Conservation (phyloP, 2,888 invertebrate species). For the Barypeithes pellucidus region DNA sequence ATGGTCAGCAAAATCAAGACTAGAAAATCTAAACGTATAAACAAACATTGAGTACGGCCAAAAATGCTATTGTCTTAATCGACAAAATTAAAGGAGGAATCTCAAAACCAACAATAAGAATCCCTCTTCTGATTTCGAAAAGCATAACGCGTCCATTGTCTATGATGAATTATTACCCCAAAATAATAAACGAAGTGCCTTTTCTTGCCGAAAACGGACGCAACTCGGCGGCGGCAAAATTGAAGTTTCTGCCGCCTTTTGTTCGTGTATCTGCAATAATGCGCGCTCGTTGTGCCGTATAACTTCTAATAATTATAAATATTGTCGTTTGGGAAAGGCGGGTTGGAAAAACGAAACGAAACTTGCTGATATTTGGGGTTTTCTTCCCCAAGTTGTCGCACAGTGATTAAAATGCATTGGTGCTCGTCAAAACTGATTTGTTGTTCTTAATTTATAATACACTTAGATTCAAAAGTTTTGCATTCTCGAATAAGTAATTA, state of each 20-base stretch:
- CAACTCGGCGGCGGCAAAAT: slow-evolving; percentile 25
- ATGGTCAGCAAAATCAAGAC: no score
- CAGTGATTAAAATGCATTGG: background rate
- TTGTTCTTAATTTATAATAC: no score
- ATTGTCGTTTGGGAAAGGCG: slow-evolving; percentile 44
- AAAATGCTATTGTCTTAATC: slow-evolving; percentile 34
- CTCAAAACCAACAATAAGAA: slow-evolving; percentile 40
- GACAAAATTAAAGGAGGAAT: slow-evolving; percentile 49
- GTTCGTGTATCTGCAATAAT: slow-evolving; percentile 44
- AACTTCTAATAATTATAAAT: slow-evolving; percentile 51
- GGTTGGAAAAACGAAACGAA: slow-evolving; percentile 16
- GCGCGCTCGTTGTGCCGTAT: slow-evolving; percentile 34
- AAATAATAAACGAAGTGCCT: slow-evolving; percentile 48
- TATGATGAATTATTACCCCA: slow-evolving; percentile 49
- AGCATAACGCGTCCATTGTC: slow-evolving; percentile 51
- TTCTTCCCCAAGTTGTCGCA: background rate
- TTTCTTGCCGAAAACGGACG: slow-evolving; percentile 40
- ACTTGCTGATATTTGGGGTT: slow-evolving; percentile 16
- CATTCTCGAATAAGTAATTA: no score
- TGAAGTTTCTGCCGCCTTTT: slow-evolving; percentile 39
- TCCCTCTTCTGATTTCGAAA: slow-evolving; percentile 41
- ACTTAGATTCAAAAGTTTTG: no score
- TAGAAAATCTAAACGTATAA: no score
- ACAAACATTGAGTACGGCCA: background rate
- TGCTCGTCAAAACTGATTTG: background rate